These are phyloP conservation scores for Gymnopithys bicolor DNA, from an alignment of 2,797 vertebrate genomes.

Conservation along the genomic window DNA sequence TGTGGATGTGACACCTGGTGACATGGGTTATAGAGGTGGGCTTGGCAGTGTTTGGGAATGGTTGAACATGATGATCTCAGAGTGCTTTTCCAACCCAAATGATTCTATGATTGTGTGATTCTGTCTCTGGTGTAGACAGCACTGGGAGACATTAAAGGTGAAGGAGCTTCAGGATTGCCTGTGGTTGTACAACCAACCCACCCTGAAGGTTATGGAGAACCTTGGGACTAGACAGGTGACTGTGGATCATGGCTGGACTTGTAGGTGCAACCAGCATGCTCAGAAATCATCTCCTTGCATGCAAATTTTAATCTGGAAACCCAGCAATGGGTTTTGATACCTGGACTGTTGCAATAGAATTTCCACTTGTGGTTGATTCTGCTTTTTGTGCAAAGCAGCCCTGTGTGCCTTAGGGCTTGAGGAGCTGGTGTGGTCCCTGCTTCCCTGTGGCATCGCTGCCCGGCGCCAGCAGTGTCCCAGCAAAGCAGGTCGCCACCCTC, in stretches of 20 bases:
- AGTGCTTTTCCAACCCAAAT: neutral
- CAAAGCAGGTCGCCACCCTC: neutral
- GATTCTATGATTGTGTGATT: neutral
- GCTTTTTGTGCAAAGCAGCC: neutral
- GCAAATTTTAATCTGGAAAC: neutral
- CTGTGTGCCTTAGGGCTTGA: rapidly evolving
- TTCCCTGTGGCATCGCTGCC: neutral
- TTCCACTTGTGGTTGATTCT: neutral
- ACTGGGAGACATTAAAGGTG: neutral
- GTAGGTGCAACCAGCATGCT: rapidly evolving
- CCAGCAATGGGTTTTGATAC: rapidly evolving
- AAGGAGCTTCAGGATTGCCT: neutral
- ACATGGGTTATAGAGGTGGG: neutral
- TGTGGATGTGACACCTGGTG: neutral
- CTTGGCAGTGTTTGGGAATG: neutral
- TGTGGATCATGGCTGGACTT: neutral
- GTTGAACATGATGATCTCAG: neutral
- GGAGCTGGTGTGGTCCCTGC: neutral
- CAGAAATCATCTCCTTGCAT: neutral
- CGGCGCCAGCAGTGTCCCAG: rapidly evolving
- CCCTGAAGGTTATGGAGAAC: neutral
- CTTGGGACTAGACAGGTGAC: rapidly evolving
- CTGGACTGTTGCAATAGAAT: neutral
- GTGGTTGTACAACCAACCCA: neutral
- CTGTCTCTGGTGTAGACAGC: neutral